Conservation (phyloP, 2,113 vertebrate species). For the Pedionomus torquatus region DNA sequence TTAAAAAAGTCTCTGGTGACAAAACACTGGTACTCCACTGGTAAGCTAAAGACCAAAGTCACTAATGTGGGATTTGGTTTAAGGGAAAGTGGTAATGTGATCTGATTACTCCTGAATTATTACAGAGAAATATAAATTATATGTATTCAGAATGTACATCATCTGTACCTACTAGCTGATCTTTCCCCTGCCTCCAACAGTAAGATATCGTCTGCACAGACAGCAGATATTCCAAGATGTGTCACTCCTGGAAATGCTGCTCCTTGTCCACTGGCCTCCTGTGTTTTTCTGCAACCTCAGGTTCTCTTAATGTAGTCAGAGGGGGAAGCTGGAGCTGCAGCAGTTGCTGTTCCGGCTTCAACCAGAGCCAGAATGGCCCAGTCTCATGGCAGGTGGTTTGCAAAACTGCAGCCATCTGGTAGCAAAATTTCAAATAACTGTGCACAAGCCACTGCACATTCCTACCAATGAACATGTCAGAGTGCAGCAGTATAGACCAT, state of each 20-base stretch:
- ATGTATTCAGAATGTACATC: background rate
- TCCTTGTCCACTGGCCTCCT: background rate
- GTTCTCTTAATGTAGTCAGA: background rate
- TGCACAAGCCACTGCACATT: background rate
- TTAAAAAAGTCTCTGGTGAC: background rate
- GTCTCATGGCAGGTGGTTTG: background rate
- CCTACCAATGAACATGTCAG: background rate
- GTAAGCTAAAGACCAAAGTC: background rate
- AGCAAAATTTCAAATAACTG: background rate
- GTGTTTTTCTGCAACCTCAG: background rate
- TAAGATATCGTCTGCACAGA: background rate
- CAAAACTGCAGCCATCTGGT: conserved; percentile 27
- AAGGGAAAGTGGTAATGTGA: background rate
- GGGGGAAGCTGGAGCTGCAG: background rate
- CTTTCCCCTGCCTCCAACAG: too few species aligned
- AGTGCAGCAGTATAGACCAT: background rate
- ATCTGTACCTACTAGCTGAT: background rate
- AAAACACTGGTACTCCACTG: background rate
- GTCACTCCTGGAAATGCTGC: background rate
- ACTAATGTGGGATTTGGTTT: background rate
- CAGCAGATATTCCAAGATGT: background rate
- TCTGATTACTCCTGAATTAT: background rate
- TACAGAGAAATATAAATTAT: background rate
- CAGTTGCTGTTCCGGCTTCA: background rate
- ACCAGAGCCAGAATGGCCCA: background rate